These are phyloP conservation scores for Pelecanoides urinatrix DNA, from an alignment of 2,113 vertebrate species.

Conservation along the genomic window DNA sequence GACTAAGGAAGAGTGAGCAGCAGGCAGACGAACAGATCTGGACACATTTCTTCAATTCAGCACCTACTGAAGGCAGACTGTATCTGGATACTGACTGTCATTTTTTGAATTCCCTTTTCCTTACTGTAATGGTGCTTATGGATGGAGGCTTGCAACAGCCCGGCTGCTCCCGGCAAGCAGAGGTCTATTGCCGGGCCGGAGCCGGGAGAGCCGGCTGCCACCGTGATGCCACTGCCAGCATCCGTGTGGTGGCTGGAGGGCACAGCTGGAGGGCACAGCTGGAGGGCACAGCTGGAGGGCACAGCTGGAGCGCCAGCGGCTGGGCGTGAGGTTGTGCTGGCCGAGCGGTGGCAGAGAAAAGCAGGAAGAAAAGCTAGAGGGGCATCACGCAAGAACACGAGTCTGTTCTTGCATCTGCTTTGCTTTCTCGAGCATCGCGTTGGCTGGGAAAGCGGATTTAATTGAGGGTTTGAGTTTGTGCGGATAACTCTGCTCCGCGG, in stretches of 20 bases:
- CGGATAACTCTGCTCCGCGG: accelerated
- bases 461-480: neutral
- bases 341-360: neutral
- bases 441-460: neutral
- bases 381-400: neutral
- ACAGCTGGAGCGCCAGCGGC: neutral
- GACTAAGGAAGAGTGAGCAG: neutral
- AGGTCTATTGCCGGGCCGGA: neutral
- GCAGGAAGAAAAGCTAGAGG: neutral
- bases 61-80: neutral
- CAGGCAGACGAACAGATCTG: neutral
- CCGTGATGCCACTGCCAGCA: neutral
- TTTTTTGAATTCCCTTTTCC: neutral
- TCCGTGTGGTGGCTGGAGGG: accelerated
- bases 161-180: neutral
- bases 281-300: too few relatives aligned
- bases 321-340: accelerated
- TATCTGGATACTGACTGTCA: neutral
- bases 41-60: neutral
- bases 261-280: neutral
- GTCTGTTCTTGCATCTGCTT: neutral
- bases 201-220: neutral
- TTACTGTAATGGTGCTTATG: too few relatives aligned
- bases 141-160: neutral
- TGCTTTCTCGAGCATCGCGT: neutral